These are phyloP conservation scores for Tetragonisca angustula DNA, from an alignment of 2,888 invertebrate genomes.

Conservation along the genomic window DNA sequence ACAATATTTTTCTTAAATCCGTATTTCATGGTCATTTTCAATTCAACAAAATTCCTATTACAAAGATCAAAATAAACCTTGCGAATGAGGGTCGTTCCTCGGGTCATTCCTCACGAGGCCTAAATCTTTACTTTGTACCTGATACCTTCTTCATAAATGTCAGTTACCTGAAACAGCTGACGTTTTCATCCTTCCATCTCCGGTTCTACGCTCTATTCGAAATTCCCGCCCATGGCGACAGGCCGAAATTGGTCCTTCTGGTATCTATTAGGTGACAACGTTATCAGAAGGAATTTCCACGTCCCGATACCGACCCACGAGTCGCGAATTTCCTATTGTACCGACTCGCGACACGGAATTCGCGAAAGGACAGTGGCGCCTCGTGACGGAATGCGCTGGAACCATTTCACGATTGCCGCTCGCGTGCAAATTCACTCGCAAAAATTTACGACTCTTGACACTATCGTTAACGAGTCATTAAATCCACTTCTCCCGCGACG, in stretches of 20 bases:
- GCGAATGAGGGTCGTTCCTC: not conserved
- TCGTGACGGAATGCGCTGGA: conserved; percentile 62
- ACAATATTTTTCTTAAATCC: not conserved
- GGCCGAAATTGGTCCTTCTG: conserved; percentile 26
- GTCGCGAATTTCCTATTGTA: conserved; percentile 73
- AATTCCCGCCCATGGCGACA: conserved; percentile 21
- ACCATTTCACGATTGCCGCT: conserved; percentile 37
- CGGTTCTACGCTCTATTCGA: not conserved
- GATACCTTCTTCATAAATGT: not conserved
- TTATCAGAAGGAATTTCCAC: conserved; percentile 58
- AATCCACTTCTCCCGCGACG: not conserved
- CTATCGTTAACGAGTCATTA: not conserved
- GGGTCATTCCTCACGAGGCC: not conserved
- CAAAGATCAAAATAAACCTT: not conserved
- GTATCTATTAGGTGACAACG: conserved; percentile 48
- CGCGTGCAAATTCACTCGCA: conserved; percentile 15
- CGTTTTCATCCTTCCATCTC: not conserved
- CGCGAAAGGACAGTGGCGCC: conserved; percentile 81
- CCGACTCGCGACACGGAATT: conserved; percentile 76
- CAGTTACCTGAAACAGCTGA: not conserved
- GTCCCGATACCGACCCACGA: conserved; percentile 67
- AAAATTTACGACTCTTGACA: not conserved
- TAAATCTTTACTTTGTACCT: conserved; percentile 13
- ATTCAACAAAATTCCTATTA: not conserved
- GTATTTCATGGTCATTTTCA: not conserved